Conservation (phyloP, 2,797 vertebrate genomes). For the Holocentrus rufus region DNA sequence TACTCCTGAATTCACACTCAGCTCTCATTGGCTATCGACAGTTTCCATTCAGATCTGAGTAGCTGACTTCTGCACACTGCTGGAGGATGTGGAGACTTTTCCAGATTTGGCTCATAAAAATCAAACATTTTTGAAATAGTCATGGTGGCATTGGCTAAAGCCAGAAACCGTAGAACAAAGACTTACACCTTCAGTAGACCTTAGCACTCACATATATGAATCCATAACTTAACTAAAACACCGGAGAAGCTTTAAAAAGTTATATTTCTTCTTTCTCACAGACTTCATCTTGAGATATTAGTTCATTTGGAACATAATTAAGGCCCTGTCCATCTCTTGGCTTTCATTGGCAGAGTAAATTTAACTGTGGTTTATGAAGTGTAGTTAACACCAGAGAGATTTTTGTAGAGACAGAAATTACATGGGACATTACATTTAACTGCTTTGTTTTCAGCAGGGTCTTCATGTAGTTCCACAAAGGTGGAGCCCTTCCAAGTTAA, state of each 20-base stretch:
- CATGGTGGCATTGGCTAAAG: too few species aligned
- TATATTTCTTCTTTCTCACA: slow-evolving; percentile 15
- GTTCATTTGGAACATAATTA: slow-evolving; percentile 54
- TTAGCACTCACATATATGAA: neutral
- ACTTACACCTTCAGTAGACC: neutral
- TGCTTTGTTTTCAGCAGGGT: slow-evolving; percentile 75
- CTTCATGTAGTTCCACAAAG: slow-evolving; percentile 72
- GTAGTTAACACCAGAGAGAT: slow-evolving; percentile 68
- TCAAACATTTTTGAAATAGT: too few species aligned
- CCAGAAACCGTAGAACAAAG: too few species aligned
- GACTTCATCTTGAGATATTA: slow-evolving; percentile 34
- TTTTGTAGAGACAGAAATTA: slow-evolving; percentile 78
- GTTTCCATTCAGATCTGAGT: too few species aligned
- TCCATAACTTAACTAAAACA: neutral
- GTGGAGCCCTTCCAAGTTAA: slow-evolving; percentile 67
- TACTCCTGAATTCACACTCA: too few species aligned
- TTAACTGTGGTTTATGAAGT: slow-evolving; percentile 74
- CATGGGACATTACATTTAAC: slow-evolving; percentile 81
- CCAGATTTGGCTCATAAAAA: too few species aligned
- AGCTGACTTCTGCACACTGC: too few species aligned
- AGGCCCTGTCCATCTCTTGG: slow-evolving; percentile 52
- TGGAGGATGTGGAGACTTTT: too few species aligned
- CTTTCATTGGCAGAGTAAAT: slow-evolving; percentile 53
- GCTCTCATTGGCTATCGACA: too few species aligned
- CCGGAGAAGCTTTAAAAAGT: slow-evolving; percentile 12